Evolutionary conservation across 2,888 invertebrate genomes (phyloP), one percentile per base, ranked within the genome.

Genomic region (Teinopalpus imperialis): DNA sequence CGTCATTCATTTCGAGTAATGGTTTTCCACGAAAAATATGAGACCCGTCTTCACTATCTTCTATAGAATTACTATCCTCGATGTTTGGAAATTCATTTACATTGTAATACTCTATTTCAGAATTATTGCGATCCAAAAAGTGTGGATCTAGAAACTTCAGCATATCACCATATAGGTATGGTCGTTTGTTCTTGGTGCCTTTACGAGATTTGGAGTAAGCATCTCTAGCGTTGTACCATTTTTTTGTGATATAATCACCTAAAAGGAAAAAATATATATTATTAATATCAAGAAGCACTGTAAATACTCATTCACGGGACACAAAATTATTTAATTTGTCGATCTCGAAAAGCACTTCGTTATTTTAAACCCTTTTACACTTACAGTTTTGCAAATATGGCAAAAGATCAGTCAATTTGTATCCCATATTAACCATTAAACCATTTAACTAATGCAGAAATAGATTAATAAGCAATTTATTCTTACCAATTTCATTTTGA

Each of bases 221-320:
- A 30, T 75, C 75, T n/a, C 75, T 49, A 0, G 69, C 61, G 55
- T 75, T 74, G 52, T 69, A 68, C 75, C 75, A 75, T 54, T 74
- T 74, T 37, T 65, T 69, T 20, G 63, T 70, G 34, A 75, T 64
- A 23, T 66, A 57, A 13, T 56, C 53, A 30, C 69, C 77, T 77
- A 65, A 18, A 8, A 53, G 16, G 2, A 16, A 16, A 16, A 16
- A 16, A 16, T n/a, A n/a, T n/a, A n/a, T n/a, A n/a, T n/a, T n/a
- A n/a, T n/a, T n/a, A n/a, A n/a, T n/a, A n/a, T n/a, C n/a, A n/a
- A n/a, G n/a, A n/a, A n/a, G n/a, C n/a, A n/a, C n/a, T n/a, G n/a
- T n/a, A n/a, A n/a, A n/a, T n/a, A n/a, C n/a, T n/a, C n/a, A n/a
- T n/a, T n/a, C n/a, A n/a, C n/a, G n/a, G n/a, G n/a, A n/a, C n/a